Evolutionary conservation across 35 echinoderm and acorn worm species (phyloP).

Genomic region (Lytechinus variegatus): DNA sequence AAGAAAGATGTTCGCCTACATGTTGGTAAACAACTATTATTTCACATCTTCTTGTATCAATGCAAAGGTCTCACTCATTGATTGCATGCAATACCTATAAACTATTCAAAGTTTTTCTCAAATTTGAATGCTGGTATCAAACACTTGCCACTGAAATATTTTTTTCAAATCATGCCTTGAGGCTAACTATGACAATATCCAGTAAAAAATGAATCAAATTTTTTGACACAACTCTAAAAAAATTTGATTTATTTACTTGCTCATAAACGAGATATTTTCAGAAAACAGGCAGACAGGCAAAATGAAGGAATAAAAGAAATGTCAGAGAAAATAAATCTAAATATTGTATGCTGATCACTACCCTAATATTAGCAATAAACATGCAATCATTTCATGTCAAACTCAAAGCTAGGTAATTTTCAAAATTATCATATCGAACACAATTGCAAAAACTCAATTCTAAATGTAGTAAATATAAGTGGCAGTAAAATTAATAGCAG

Average conservation of each 20-base stretch:
- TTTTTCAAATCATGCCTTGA: neutral
- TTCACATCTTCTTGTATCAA: neutral
- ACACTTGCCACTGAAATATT: neutral
- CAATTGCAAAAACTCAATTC: neutral
- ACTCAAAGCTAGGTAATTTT: neutral
- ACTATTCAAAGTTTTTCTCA: neutral
- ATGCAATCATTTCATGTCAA: neutral
- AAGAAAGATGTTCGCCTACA: neutral
- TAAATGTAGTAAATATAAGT: neutral
- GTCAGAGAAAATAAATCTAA: neutral
- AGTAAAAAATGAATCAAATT: neutral
- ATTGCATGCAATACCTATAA: neutral
- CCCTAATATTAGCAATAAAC: neutral
- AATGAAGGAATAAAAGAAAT: neutral
- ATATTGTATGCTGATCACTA: neutral
- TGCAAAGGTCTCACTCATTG: neutral
- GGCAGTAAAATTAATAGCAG: neutral
- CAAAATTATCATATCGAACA: neutral
- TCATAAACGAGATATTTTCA: neutral
- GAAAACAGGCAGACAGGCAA: neutral
- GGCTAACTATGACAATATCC: neutral
- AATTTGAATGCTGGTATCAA: neutral
- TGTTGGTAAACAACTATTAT: neutral
- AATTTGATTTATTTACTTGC: slow-evolving; percentile 5
- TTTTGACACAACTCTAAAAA: neutral